phyloP scores from a whole-genome alignment of 2,113 vertebrate species.

The Cricetomys ansorgei region DNA sequence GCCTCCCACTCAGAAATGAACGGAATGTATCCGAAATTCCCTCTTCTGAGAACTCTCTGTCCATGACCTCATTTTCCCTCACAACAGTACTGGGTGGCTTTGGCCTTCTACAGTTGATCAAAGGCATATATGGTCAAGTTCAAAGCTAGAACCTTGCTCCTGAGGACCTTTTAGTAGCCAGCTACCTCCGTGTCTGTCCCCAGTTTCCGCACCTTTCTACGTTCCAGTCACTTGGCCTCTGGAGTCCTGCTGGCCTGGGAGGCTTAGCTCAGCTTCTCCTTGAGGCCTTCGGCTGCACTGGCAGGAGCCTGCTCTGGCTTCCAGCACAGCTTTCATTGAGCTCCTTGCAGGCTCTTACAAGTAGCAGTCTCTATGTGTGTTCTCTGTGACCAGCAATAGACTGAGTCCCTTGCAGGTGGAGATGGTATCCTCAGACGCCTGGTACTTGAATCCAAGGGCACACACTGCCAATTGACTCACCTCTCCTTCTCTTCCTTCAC shows the following conservation, averaged over 20 bases:
- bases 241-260: neutral
- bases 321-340: neutral
- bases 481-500: neutral
- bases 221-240: neutral
- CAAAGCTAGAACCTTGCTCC: neutral
- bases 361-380: neutral
- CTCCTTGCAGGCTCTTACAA: neutral
- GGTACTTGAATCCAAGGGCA: neutral
- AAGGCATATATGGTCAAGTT: neutral
- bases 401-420: neutral
- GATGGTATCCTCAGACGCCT: neutral
- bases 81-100: neutral
- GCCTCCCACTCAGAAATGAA: neutral
- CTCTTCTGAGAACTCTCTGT: neutral
- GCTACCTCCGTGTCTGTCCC: neutral
- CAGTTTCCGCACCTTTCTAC: neutral
- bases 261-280: neutral
- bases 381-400: neutral
- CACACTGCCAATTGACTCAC: neutral
- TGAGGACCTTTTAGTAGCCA: neutral
- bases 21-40: neutral
- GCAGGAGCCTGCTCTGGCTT: neutral
- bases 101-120: neutral
- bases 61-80: neutral
- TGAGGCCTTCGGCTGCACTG: neutral